A percentile compares a stretch with the other conserved stretches of the same genome.
phyloP scores from a whole-genome alignment of 2,797 vertebrate genomes.

The Tinamus major region DNA sequence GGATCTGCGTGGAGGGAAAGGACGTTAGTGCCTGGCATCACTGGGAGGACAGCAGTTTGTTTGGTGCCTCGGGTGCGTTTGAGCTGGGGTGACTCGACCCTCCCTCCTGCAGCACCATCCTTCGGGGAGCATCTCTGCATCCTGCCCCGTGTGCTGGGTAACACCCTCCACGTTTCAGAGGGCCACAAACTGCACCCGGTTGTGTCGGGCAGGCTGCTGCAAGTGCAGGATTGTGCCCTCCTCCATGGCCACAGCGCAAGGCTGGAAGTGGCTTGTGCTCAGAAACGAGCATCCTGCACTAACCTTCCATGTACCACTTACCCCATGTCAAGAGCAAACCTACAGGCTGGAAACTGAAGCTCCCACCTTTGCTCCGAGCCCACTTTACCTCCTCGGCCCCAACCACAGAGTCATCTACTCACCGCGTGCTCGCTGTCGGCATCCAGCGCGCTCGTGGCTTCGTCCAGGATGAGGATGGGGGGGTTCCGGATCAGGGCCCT shows the following conservation, averaged over 20 bases:
- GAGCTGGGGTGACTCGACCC: not conserved
- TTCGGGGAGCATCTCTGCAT: not conserved
- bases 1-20: conserved; percentile 82
- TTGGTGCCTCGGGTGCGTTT: not conserved
- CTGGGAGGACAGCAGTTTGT: not conserved
- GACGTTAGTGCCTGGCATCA: rapidly evolving
- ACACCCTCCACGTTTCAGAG: not conserved
- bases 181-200: not conserved
- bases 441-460: conserved; percentile 95
- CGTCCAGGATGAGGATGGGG: conserved; percentile 91
- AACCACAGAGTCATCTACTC: conserved; percentile 11
- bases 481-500: conserved; percentile 91
- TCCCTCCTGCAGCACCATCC: not conserved
- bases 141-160: not conserved
- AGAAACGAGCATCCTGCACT: not conserved
- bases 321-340: not conserved
- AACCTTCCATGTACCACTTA: not conserved
- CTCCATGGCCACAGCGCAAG: not conserved
- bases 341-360: not conserved
- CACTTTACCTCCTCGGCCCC: not conserved
- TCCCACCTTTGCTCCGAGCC: not conserved
- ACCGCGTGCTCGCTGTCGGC: conserved; percentile 94
- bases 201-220: not conserved
- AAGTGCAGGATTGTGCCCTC: not conserved
- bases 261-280: not conserved